Base-by-base conservation (phyloP, 2,113 vertebrate genomes). In the Charina bottae region DNA sequence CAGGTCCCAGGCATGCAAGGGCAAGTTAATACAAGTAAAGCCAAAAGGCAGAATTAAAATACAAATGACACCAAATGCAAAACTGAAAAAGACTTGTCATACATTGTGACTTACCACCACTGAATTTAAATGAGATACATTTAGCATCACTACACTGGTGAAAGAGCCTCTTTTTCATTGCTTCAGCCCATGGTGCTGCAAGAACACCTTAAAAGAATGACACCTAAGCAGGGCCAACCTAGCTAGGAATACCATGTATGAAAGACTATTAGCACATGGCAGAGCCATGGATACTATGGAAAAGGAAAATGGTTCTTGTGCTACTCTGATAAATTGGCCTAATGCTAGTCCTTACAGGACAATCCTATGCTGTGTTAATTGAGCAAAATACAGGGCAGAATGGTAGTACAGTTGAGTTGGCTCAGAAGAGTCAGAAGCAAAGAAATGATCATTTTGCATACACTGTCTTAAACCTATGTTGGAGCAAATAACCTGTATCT, bases 21-120 rank as follows among this genome's bases (percentile, higher is more conserved):
- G 90, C 7, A 95, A 93, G 78, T 17, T 9, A 78, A 92, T 92
- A 95, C 91, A 83, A 83, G 33, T 78, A 78, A 93, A 94, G 26
- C 72, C 86, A 89, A 93, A 56, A 60, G 56, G 92, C 33, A 93
- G 85, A 54, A 72, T 88, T 88, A 49, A 92, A 91, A 55, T 78
- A 89, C 28, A 91, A 87, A 94, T 93, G 94, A 94, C 24, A 89
- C 88, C 89, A 90, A 62, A 91, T 89, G 93, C 83, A 94, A 86
- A 64, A 90, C 87, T 90, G 90, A 92, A 5, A 91, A 90, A 5
- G 8, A 11, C 37, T 91, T 88, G 89, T 89, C 62, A 83, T 19
- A 93, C 86, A 88, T 85, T 88, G 93, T 87, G 93, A 42, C 11
- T 95, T 92, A 95, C 15, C 84, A 94, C 59, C 92, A 94, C 90